Percentiles rank a stretch among this genome's conserved stretches.
phyloP scores from a whole-genome alignment of 2,797 vertebrate genomes.

The Muraenolepis orangiensis region DNA sequence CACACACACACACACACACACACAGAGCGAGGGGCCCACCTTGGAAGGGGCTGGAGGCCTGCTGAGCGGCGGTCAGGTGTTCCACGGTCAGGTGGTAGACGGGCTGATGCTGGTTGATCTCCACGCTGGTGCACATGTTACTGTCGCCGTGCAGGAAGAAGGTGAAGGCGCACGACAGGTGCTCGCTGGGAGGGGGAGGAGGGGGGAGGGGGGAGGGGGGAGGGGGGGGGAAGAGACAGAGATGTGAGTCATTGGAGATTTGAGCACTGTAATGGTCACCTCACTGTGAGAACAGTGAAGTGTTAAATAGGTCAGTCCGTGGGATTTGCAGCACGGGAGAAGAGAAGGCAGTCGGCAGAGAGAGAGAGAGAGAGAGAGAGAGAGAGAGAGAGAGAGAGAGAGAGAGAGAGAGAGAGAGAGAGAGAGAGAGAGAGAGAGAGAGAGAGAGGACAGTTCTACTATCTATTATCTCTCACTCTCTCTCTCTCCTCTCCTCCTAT shows the following conservation, averaged over 20 bases:
- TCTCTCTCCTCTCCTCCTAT: no score
- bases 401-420: background rate
- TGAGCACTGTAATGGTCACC: constrained; percentile 10
- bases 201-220: constrained; percentile 10
- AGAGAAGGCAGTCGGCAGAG: constrained; percentile 11
- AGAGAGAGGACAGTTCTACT: no score
- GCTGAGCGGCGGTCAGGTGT: constrained; percentile 91
- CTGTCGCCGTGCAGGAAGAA: constrained; percentile 98
- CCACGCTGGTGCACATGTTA: constrained; percentile 98
- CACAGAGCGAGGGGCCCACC: constrained; percentile 64
- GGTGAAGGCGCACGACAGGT: constrained; percentile 96
- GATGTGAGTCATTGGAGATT: constrained; percentile 32
- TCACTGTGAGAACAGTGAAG: background rate
- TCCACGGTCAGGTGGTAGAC: constrained; percentile 95
- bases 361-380: background rate
- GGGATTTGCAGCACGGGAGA: background rate
- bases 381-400: background rate
- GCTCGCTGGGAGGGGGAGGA: constrained; percentile 81
- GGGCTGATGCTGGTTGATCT: constrained; percentile 98
- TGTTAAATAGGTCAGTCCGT: background rate
- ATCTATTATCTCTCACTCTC: no score
- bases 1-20: background rate
- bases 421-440: background rate
- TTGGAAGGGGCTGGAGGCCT: constrained; percentile 95
- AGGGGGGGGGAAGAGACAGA: constrained; percentile 21